These are phyloP conservation scores for Cryptocheilus praepositus DNA, from an alignment of 2,888 invertebrate genomes.

Conservation along the genomic window DNA sequence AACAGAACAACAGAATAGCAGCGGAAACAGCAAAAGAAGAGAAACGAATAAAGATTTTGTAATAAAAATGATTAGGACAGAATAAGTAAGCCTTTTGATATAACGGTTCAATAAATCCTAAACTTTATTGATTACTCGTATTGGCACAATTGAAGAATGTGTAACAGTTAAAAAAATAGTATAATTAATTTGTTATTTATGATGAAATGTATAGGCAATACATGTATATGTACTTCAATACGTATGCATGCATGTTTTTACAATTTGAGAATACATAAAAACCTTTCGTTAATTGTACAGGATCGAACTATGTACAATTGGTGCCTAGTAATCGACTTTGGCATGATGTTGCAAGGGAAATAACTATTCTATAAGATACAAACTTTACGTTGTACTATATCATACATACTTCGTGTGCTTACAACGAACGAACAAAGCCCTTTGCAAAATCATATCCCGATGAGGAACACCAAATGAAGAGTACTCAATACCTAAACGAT, in stretches of 20 bases:
- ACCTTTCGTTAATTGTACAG: conserved; percentile 37
- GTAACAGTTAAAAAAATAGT: conserved; percentile 69
- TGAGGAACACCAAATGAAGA: too few relatives aligned
- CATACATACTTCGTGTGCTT: conserved; percentile 8
- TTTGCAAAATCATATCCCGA: conserved; percentile 29
- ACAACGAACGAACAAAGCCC: conserved; percentile 41
- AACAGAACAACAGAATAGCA: too few relatives aligned
- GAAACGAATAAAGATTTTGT: too few relatives aligned
- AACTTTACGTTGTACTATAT: conserved; percentile 24
- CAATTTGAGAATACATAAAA: conserved; percentile 40
- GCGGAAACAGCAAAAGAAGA: too few relatives aligned
- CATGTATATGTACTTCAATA: conserved; percentile 29
- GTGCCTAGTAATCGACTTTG: conserved; percentile 47
- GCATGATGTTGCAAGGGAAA: conserved; percentile 37
- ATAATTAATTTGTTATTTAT: conserved; percentile 49
- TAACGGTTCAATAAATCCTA: conserved; percentile 55
- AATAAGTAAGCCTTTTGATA: not conserved
- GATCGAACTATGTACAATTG: conserved; percentile 49
- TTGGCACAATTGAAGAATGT: conserved; percentile 70
- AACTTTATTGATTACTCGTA: conserved; percentile 63
- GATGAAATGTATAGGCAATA: conserved; percentile 31
- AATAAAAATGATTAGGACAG: too few relatives aligned
- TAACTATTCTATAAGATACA: conserved; percentile 35
- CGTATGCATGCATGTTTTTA: conserved; percentile 30
- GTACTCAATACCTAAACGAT: too few relatives aligned